Percentiles rank a stretch among this genome's conserved stretches.
phyloP scores from a whole-genome alignment of 2,888 invertebrate species.

The Vesta saturnalis region DNA sequence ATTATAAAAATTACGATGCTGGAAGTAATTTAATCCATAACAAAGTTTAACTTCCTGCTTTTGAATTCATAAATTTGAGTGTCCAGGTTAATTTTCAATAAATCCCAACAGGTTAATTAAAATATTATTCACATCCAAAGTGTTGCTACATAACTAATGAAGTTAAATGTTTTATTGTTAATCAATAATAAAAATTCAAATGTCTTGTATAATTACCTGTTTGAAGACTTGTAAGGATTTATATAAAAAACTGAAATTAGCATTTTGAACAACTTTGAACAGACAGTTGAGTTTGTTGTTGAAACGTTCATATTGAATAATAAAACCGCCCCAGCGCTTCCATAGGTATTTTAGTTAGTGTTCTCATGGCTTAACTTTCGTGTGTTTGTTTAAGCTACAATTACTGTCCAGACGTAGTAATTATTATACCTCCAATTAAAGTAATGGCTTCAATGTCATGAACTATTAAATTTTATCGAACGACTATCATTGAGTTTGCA shows the following conservation, averaged over 20 bases:
- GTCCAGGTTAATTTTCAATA: not conserved
- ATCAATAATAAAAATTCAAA: not conserved
- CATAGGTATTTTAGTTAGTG: constrained; percentile 25
- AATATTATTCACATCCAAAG: not conserved
- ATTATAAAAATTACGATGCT: constrained; percentile 4
- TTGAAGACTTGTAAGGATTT: not conserved
- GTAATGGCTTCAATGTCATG: constrained; percentile 63
- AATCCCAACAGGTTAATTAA: not conserved
- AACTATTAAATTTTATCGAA: constrained; percentile 62
- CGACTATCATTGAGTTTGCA: not conserved
- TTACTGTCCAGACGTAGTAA: constrained; percentile 61
- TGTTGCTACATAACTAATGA: too few relatives aligned
- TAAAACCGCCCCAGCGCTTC: not conserved
- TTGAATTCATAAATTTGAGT: constrained; percentile 3
- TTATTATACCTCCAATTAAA: constrained; percentile 63
- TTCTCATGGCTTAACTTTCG: constrained; percentile 53
- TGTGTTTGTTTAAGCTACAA: constrained; percentile 61
- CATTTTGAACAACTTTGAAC: not conserved
- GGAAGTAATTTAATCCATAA: constrained; percentile 11
- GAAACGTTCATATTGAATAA: constrained; percentile 17
- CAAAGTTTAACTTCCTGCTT: constrained; percentile 18
- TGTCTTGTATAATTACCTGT: not conserved
- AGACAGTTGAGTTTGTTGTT: constrained; percentile 4
- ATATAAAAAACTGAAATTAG: constrained; percentile 3
- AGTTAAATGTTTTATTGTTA: too few relatives aligned